Evolutionary conservation across 2,888 invertebrate genomes (phyloP).

Genomic region (Drosophila pseudotakahashii): DNA sequence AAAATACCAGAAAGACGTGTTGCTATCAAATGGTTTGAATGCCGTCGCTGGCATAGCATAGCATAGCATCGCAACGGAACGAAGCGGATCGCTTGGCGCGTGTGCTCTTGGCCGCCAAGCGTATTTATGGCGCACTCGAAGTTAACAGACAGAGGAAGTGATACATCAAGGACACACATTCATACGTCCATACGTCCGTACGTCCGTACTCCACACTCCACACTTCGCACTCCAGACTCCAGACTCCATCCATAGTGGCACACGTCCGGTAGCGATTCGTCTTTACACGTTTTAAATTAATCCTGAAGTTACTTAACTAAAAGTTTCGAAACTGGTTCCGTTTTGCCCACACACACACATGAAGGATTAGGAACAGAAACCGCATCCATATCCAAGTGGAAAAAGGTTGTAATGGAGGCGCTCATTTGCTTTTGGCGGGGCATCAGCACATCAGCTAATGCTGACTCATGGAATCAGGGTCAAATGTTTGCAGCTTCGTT

Average conservation of each 20-base stretch:
- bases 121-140: constrained; percentile 72
- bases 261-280: constrained; percentile 44
- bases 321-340: constrained; percentile 25
- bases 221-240: too few relatives aligned
- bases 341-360: not conserved
- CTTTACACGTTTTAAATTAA: constrained; percentile 68
- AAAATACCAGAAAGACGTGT: constrained; percentile 84
- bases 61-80: not conserved
- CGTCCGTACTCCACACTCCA: too few relatives aligned
- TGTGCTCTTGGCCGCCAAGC: constrained; percentile 63
- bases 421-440: constrained; percentile 4
- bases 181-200: not conserved
- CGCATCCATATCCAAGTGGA: not conserved
- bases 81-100: constrained; percentile 49
- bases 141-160: constrained; percentile 79
- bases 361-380: constrained; percentile 5
- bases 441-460: constrained; percentile 46
- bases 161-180: constrained; percentile 75
- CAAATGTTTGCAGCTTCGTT: constrained; percentile 82
- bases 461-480: constrained; percentile 83
- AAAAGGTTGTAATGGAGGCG: not conserved
- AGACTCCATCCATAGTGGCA: too few relatives aligned
- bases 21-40: constrained; percentile 75
- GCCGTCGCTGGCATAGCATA: constrained; percentile 42
- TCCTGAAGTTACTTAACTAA: constrained; percentile 51